Conservation (phyloP, 2,113 vertebrate genomes). For the Todiramphus chloris region DNA sequence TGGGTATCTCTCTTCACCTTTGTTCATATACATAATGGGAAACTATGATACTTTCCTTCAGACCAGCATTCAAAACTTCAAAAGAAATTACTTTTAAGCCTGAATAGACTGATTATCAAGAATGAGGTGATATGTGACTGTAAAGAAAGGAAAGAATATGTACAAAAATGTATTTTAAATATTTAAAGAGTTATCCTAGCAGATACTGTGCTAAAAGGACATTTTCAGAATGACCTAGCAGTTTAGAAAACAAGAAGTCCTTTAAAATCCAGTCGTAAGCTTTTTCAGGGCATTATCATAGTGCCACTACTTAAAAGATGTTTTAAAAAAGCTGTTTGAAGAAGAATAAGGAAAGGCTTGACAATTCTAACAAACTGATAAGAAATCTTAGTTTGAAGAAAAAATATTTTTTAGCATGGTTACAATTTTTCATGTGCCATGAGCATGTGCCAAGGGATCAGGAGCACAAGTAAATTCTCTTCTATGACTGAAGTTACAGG, state of each 20-base stretch:
- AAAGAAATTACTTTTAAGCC: constrained; percentile 8
- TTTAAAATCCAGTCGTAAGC: neutral
- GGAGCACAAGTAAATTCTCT: too few relatives aligned
- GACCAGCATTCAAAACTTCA: neutral
- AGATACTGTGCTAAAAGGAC: neutral
- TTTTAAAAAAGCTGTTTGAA: neutral
- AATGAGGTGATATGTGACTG: neutral
- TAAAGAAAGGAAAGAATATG: neutral
- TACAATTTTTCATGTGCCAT: neutral
- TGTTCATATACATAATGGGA: neutral
- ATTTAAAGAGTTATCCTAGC: neutral
- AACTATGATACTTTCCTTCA: neutral
- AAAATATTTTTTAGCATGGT: neutral
- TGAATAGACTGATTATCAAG: neutral
- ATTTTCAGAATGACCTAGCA: neutral
- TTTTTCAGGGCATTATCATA: neutral
- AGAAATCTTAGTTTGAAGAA: neutral
- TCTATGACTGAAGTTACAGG: too few relatives aligned
- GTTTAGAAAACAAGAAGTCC: neutral
- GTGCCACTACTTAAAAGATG: neutral
- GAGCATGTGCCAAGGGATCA: neutral
- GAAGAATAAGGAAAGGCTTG: neutral
- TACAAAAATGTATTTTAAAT: neutral
- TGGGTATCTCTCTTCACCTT: neutral
- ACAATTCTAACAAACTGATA: neutral